phyloP scores from a whole-genome alignment of 1,140 invertebrate genomes.

The Drosophila gunungcola region DNA sequence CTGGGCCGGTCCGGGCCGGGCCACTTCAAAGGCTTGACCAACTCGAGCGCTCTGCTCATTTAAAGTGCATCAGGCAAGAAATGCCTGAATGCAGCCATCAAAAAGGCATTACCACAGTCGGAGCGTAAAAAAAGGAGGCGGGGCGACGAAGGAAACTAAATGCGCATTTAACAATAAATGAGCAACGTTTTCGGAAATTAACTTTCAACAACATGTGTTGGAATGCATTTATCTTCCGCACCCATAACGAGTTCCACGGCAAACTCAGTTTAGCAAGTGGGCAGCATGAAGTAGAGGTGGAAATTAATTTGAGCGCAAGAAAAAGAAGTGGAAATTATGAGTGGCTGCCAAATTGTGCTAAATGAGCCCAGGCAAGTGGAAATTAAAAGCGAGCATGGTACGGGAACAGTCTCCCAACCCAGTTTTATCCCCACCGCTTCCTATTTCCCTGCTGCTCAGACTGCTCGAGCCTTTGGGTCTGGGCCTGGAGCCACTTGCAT shows the following conservation, averaged over 20 bases:
- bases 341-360: constrained; percentile 78
- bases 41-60: constrained; percentile 35
- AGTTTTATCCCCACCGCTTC: constrained; percentile 1
- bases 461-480: constrained; percentile 19
- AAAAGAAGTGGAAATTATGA: constrained; percentile 46
- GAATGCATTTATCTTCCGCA: constrained; percentile 79
- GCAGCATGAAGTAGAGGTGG: constrained; percentile 61
- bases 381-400: constrained; percentile 66
- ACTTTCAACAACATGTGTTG: constrained; percentile 83
- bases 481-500: constrained; percentile 66
- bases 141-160: constrained; percentile 37
- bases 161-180: constrained; percentile 76
- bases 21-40: constrained; percentile 13
- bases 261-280: constrained; percentile 1
- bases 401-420: constrained; percentile 13
- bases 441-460: not conserved
- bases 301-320: constrained; percentile 67
- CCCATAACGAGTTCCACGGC: constrained; percentile 34
- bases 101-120: constrained; percentile 65
- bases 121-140: constrained; percentile 16
- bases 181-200: constrained; percentile 78
- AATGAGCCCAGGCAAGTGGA: constrained; percentile 68
- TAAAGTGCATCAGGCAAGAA: constrained; percentile 53
- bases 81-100: constrained; percentile 48
- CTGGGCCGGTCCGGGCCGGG: not conserved